A percentile compares a stretch with the other conserved stretches of the same genome.
Evolutionary conservation across 2,797 vertebrate genomes (phyloP).

Genomic region (Nannoperca obscura): DNA sequence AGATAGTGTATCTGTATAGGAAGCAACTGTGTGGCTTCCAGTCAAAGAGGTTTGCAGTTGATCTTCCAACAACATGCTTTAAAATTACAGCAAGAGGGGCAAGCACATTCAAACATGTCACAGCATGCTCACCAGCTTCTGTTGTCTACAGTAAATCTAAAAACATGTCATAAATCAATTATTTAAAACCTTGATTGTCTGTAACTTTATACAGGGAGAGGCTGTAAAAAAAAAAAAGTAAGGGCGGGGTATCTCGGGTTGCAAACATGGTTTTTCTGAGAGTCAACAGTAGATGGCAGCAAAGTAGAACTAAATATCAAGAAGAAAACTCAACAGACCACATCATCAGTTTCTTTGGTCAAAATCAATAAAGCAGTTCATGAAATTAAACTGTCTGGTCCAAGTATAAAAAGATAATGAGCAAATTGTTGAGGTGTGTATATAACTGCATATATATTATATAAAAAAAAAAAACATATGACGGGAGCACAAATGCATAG

Average conservation of each 20-base stretch:
- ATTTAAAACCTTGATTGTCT: slow-evolving; percentile 3
- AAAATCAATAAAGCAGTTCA: slow-evolving; percentile 18
- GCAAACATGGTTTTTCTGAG: slow-evolving; percentile 31
- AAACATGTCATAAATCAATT: neutral
- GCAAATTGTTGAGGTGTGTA: slow-evolving; percentile 5
- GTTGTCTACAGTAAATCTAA: slow-evolving; percentile 53
- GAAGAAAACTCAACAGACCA: slow-evolving; percentile 8
- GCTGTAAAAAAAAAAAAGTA: neutral
- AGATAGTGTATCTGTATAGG: slow-evolving; percentile 37
- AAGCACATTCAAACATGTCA: slow-evolving; percentile 54
- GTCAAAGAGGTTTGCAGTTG: slow-evolving; percentile 56
- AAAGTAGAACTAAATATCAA: slow-evolving; percentile 65
- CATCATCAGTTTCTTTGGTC: slow-evolving; percentile 28
- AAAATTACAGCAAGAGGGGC: slow-evolving; percentile 42
- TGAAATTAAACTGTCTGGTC: slow-evolving; percentile 36
- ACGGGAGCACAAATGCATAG: slow-evolving; percentile 24
- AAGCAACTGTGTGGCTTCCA: slow-evolving; percentile 46
- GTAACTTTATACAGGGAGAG: neutral
- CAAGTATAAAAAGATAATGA: slow-evolving; percentile 9
- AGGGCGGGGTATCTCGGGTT: neutral
- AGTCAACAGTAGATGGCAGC: slow-evolving; percentile 80
- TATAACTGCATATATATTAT: slow-evolving; percentile 11
- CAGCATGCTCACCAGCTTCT: slow-evolving; percentile 49
- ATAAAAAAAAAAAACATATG: slow-evolving; percentile 3
- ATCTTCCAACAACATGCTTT: slow-evolving; percentile 45